These are phyloP conservation scores for Scarus forsteni DNA, from an alignment of 2,797 vertebrate species.

Conservation along the genomic window DNA sequence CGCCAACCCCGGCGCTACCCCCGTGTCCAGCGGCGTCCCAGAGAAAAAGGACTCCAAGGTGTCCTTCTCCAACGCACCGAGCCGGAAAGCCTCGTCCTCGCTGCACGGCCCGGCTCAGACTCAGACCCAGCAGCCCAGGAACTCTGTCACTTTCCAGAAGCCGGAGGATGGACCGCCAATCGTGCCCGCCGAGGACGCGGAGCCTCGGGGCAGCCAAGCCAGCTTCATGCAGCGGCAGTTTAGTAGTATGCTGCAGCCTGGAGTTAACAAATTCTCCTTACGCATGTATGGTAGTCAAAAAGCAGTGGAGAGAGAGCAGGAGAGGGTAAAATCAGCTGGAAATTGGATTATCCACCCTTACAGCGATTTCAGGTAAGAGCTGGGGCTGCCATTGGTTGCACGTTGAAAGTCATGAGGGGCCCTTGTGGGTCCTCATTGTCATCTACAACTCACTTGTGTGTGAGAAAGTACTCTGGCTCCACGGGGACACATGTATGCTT, in stretches of 20 bases:
- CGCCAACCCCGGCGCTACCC: slow-evolving; percentile 67
- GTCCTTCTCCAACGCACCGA: slow-evolving; percentile 88
- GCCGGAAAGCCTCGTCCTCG: slow-evolving; percentile 86
- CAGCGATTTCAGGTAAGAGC: slow-evolving; percentile 97
- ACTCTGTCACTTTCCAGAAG: slow-evolving; percentile 88
- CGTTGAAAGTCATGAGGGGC: slow-evolving; percentile 57
- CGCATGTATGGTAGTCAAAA: slow-evolving; percentile 99
- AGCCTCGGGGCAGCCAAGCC: slow-evolving; percentile 88
- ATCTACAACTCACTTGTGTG: slow-evolving; percentile 66
- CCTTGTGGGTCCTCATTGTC: slow-evolving; percentile 52
- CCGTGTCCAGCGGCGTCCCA: slow-evolving; percentile 71
- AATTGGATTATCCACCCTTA: slow-evolving; percentile 99
- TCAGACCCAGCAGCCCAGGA: slow-evolving; percentile 82
- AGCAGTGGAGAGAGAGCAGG: slow-evolving; percentile 95
- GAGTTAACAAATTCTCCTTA: slow-evolving; percentile 99
- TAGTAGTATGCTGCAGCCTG: slow-evolving; percentile 95
- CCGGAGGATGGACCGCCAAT: slow-evolving; percentile 87
- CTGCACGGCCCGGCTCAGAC: slow-evolving; percentile 75
- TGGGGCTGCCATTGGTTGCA: slow-evolving; percentile 43
- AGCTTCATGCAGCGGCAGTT: slow-evolving; percentile 98
- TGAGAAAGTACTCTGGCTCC: slow-evolving; percentile 41
- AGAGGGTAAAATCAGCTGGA: slow-evolving; percentile 96
- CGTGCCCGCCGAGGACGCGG: slow-evolving; percentile 87
- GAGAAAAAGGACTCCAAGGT: slow-evolving; percentile 88
- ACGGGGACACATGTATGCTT: slow-evolving; percentile 44